Base-by-base conservation (phyloP, 2,888 invertebrate species). In the Temnothorax unifasciatus region DNA sequence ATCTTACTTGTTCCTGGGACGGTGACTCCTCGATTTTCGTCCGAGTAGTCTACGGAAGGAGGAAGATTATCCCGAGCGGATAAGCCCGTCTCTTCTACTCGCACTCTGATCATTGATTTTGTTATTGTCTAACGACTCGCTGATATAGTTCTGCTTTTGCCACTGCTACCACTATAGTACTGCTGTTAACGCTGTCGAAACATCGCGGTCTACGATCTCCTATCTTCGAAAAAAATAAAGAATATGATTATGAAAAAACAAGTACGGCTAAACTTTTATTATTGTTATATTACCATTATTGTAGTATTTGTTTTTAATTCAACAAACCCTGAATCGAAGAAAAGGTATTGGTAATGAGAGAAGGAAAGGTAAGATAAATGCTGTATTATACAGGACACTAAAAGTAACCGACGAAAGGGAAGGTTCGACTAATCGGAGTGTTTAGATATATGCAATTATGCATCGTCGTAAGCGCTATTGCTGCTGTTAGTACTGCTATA, bases 41-140 rank as follows among this genome's bases (percentile, higher is more conserved):
- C 94, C 93, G 21, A 95, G 92, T 13, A 96, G 94, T 90, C 96
- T 96, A 68, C 96, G 95, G 93, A 96, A 96, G 5, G 96, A 96
- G 0, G 96, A 96, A 25, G 96, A 96, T 96, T 96, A 96, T 90
- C 95, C 95, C 69, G 96, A 96, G n/a, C 96, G 95, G 13, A 95
- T 95, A 83, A 96, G 92, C 90, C 95, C 95, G 87, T 95, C 95
- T 90, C 75, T 74, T n/a, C 52, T 68, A 95, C 47, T 63, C 69
- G 73, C 29, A 41, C 68, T 66, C 21, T 89, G 87, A 47, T 90
- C 90, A 63, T 92, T 90, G 13, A 88, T 85, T 52, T 91, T 92
- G 84, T 88, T 89, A 73, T 88, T 84, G 38, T 90, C 90, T 2
- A 91, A 83, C 1, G 92, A 91, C 54, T 92, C 92, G n/a, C n/a